Conservation (phyloP, 2,888 invertebrate species). For the Agrotis puta region DNA sequence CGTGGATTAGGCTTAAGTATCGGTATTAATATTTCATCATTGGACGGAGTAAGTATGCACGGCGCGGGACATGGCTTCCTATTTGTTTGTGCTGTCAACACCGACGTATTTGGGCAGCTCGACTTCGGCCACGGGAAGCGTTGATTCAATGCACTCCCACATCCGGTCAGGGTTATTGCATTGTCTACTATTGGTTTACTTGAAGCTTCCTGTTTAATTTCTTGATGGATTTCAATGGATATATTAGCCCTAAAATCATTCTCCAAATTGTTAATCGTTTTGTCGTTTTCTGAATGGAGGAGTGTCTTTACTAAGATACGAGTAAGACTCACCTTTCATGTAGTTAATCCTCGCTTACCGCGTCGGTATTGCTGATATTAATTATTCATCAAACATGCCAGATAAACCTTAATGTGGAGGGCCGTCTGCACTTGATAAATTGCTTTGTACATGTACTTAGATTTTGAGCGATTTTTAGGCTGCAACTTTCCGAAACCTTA, state of each 20-base stretch:
- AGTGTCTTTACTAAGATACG: constrained; percentile 14
- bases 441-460: constrained; percentile 21
- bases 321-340: constrained; percentile 25
- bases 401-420: constrained; percentile 31
- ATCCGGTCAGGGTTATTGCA: constrained; percentile 78
- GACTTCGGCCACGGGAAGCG: constrained; percentile 63
- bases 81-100: constrained; percentile 63
- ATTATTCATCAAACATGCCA: constrained; percentile 54
- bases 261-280: constrained; percentile 7
- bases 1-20: constrained; percentile 4
- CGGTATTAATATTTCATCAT: constrained; percentile 44
- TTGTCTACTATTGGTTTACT: constrained; percentile 79
- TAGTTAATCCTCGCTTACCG: constrained; percentile 24
- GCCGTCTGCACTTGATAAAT: constrained; percentile 45
- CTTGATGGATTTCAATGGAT: constrained; percentile 62
- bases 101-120: constrained; percentile 64
- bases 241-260: constrained; percentile 35
- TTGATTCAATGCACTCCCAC: constrained; percentile 83
- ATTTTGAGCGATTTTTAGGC: constrained; percentile 22
- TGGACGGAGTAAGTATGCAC: constrained; percentile 49
- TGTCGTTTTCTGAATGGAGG: constrained; percentile 1
- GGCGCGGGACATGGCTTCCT: constrained; percentile 56
- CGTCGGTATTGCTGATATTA: constrained; percentile 41
- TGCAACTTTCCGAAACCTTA: constrained; percentile 15
- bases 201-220: constrained; percentile 79